Evolutionary conservation across 2,888 invertebrate genomes (phyloP).

Genomic region (Melipona beecheii): DNA sequence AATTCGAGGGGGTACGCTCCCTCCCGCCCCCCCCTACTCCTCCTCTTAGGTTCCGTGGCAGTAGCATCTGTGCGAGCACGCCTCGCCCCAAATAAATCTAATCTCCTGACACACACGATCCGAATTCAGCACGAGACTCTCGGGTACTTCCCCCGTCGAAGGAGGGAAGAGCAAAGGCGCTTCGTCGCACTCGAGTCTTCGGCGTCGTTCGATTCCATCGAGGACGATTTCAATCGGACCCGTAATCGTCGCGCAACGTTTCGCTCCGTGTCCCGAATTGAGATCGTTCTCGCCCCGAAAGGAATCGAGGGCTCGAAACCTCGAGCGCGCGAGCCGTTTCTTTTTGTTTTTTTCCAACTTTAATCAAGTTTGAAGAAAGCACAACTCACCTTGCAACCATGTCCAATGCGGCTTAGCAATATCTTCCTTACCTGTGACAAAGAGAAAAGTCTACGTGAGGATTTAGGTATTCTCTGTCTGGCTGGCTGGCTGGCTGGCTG

Average conservation of each 20-base stretch:
- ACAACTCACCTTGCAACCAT: slow-evolving; percentile 83
- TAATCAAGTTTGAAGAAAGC: slow-evolving; percentile 58
- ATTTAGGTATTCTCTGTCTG: slow-evolving; percentile 18
- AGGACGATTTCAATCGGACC: slow-evolving; percentile 1
- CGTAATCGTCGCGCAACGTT: background rate
- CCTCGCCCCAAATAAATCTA: slow-evolving; percentile 71
- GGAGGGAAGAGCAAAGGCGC: background rate
- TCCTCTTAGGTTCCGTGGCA: background rate
- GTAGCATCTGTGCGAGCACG: slow-evolving; percentile 67
- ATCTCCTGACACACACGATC: slow-evolving; percentile 29
- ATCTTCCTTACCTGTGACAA: slow-evolving; percentile 83
- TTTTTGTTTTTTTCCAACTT: background rate
- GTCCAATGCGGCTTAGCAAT: slow-evolving; percentile 83
- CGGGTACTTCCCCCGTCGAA: slow-evolving; percentile 6
- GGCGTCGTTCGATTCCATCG: slow-evolving; percentile 4
- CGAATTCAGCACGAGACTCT: slow-evolving; percentile 39
- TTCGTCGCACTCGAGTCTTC: slow-evolving; percentile 38
- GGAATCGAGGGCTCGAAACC: background rate
- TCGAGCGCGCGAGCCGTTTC: background rate
- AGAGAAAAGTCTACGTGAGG: slow-evolving; percentile 62
- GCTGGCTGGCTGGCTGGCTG: background rate
- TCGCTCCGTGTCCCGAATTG: background rate
- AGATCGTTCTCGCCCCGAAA: background rate
- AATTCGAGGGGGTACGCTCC: slow-evolving; percentile 51
- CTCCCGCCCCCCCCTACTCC: background rate